Percentiles rank a stretch among this genome's conserved stretches.
Evolutionary conservation across 1,140 invertebrate species (phyloP).

Genomic region (Muscidifurax raptorellus): DNA sequence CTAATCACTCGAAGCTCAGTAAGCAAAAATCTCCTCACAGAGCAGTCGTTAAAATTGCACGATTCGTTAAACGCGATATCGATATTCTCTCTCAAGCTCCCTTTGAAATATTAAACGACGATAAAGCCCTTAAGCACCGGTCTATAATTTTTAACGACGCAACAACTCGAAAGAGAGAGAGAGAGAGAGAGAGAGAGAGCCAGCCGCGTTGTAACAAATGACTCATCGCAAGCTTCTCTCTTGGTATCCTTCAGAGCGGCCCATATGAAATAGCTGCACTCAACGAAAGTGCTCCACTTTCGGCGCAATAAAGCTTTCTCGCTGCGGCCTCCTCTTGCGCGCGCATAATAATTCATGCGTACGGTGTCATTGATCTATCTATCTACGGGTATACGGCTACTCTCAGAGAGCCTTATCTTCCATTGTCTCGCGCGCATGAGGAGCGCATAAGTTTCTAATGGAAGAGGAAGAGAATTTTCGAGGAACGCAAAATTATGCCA

Average conservation of each 20-base stretch:
- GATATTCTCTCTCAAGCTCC: neutral
- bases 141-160: conserved; percentile 1
- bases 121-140: neutral
- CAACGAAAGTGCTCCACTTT: conserved; percentile 38
- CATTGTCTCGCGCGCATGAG: neutral
- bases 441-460: neutral
- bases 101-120: neutral
- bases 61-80: neutral
- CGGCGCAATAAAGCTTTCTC: conserved; percentile 28
- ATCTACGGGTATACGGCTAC: neutral
- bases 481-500: neutral
- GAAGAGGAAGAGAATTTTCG: neutral
- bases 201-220: neutral
- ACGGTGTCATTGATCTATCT: conserved; percentile 34
- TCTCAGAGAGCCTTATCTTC: neutral
- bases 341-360: conserved; percentile 26
- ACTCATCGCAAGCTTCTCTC: neutral
- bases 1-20: neutral
- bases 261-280: conserved; percentile 36
- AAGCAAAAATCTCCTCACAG: neutral
- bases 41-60: neutral
- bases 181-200: neutral
- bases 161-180: neutral
- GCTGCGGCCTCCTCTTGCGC: neutral
- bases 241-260: neutral